phyloP scores from a whole-genome alignment of 2,113 vertebrate genomes.

The Pluvialis apricaria region DNA sequence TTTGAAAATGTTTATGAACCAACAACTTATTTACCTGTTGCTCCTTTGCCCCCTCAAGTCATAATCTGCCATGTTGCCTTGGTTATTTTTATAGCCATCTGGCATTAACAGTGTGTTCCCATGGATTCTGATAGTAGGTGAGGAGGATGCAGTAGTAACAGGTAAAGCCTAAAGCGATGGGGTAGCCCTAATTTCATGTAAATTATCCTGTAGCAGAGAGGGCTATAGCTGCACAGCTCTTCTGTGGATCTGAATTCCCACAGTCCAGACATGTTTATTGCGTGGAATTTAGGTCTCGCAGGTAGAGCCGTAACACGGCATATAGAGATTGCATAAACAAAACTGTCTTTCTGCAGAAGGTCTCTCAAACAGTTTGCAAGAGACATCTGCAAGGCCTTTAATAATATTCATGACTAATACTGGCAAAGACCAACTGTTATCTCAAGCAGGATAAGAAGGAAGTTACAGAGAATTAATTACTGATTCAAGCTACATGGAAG shows the following conservation, averaged over 20 bases:
- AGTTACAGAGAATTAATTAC: neutral
- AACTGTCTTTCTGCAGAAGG: neutral
- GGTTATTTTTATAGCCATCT: neutral
- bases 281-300: neutral
- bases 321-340: neutral
- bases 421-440: neutral
- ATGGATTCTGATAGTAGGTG: neutral
- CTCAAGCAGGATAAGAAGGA: neutral
- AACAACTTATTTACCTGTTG: neutral
- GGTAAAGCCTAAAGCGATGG: neutral
- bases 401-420: slow-evolving; percentile 2
- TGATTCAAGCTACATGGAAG: neutral
- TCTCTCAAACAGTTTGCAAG: neutral
- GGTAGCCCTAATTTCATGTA: neutral
- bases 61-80: neutral
- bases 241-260: neutral
- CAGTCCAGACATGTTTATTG: neutral
- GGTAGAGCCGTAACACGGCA: neutral
- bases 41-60: neutral
- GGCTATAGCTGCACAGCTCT: neutral
- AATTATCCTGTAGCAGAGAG: neutral
- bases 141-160: neutral
- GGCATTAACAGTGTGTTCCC: neutral
- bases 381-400: neutral
- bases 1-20: slow-evolving; percentile 15